phyloP scores from a whole-genome alignment of 2,113 vertebrate species.

The Tor tambroides region DNA sequence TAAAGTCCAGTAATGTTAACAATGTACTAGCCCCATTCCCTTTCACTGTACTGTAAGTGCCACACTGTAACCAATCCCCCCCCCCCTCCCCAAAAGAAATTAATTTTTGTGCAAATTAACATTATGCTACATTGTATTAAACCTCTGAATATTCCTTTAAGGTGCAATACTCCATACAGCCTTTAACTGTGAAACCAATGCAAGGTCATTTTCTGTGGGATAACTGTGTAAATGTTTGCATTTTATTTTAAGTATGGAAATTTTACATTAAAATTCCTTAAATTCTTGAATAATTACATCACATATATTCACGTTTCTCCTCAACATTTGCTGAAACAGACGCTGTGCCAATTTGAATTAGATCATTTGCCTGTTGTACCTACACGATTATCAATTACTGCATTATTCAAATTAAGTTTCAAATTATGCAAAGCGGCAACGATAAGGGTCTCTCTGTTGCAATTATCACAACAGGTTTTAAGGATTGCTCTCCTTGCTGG shows the following conservation, averaged over 20 bases:
- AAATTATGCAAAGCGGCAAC: constrained; percentile 53
- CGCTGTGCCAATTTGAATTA: constrained; percentile 48
- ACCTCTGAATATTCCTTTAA: neutral
- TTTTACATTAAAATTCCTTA: neutral
- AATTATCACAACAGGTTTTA: constrained; percentile 42
- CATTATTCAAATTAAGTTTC: constrained; percentile 58
- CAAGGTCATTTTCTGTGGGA: neutral
- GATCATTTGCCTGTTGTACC: constrained; percentile 54
- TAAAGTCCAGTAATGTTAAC: neutral
- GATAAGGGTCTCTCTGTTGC: constrained; percentile 48
- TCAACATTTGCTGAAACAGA: constrained; percentile 12
- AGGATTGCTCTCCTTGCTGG: neutral
- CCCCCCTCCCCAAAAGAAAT: neutral
- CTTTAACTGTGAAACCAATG: neutral
- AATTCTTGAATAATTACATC: neutral
- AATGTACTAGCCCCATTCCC: too few relatives aligned
- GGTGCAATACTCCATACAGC: neutral
- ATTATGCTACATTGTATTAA: neutral
- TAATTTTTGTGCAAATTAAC: neutral
- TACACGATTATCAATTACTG: constrained; percentile 57
- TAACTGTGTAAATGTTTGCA: neutral
- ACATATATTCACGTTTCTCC: neutral
- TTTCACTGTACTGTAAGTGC: too few relatives aligned
- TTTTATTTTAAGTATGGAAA: neutral
- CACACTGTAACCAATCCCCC: too few relatives aligned